Conservation (phyloP, 2,113 vertebrate genomes). For the Hyla sarda region DNA sequence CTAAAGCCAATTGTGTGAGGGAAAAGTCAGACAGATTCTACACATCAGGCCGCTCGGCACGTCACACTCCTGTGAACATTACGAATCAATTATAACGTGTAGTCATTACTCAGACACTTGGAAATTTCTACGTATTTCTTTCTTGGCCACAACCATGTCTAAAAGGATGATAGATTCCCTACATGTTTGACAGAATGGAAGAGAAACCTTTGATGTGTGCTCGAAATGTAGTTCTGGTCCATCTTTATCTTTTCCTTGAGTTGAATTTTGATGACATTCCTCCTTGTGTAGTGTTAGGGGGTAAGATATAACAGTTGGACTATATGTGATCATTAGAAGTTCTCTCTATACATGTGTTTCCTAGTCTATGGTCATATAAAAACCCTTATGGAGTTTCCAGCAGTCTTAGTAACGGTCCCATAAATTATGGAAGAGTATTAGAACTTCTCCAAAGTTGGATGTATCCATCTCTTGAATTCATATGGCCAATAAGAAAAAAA, state of each 20-base stretch:
- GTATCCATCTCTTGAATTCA: neutral
- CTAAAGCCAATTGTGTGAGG: slow-evolving; percentile 21
- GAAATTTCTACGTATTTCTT: neutral
- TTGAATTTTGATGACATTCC: neutral
- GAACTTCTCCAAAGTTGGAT: neutral
- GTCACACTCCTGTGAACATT: neutral
- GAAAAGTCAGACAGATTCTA: slow-evolving; percentile 34
- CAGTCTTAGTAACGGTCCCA: too few relatives aligned
- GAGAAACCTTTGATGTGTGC: neutral
- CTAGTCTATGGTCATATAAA: neutral
- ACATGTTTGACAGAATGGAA: neutral
- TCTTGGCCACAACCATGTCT: neutral
- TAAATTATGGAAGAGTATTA: neutral
- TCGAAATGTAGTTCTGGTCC: neutral
- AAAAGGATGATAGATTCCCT: neutral
- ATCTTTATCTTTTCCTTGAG: too few relatives aligned
- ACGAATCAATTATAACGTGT: neutral
- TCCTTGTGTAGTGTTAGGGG: neutral
- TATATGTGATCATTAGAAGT: neutral
- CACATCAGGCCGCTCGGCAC: neutral
- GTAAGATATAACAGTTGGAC: neutral
- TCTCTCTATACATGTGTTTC: neutral
- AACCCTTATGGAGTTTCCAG: too few relatives aligned
- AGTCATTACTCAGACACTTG: slow-evolving; percentile 2
- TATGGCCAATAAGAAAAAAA: neutral